Evolutionary conservation across 2,113 vertebrate species (phyloP), one percentile per base, ranked within the genome.

Genomic region (Chaetura pelagica): DNA sequence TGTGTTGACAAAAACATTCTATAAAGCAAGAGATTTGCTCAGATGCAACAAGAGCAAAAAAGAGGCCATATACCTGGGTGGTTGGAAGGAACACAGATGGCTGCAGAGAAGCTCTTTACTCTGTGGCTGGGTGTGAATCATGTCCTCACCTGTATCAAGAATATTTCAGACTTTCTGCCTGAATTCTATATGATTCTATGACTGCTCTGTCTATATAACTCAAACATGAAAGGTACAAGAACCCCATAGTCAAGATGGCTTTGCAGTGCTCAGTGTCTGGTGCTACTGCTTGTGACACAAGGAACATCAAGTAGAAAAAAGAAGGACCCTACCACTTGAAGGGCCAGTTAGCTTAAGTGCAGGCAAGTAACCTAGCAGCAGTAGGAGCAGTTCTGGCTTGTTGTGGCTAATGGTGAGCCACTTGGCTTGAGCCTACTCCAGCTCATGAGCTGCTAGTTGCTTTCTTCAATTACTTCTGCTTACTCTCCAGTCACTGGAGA

Each of bases 401-500:
- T 73, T 75, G 3, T 2, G 35, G 51, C 16, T 49, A 27, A 32
- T 23, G 35, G 27, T 6, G 17, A 32, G 35, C 20, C 8, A 3
- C 18, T 42, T 14, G 17, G 9, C 15, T 78, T 3, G 9, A 21
- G 22, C 12, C 35, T 7, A 1, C 9, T 59, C 71, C 20, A 21
- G 3, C 3, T 42, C 18, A 9, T 16, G 26, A 72, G 61, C 10
- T 72, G 11, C 2, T 44, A 18, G 7, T 12, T 84, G 13, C 7
- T 2, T 55, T 61, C 17, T 81, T 5, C 10, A 27, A 10, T 4
- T 13, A 17, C 13, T 78, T 7, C 18, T 58, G 38, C 10, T 7
- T 67, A 12, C 0, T 0, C 10, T 63, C 14, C 4, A 30, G 20
- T 20, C 9, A 30, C 44, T 0, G 2, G 32, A 90, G 74, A 73